These are phyloP conservation scores for Asteroscopus sphinx DNA, from an alignment of 2,888 invertebrate genomes.

Conservation along the genomic window DNA sequence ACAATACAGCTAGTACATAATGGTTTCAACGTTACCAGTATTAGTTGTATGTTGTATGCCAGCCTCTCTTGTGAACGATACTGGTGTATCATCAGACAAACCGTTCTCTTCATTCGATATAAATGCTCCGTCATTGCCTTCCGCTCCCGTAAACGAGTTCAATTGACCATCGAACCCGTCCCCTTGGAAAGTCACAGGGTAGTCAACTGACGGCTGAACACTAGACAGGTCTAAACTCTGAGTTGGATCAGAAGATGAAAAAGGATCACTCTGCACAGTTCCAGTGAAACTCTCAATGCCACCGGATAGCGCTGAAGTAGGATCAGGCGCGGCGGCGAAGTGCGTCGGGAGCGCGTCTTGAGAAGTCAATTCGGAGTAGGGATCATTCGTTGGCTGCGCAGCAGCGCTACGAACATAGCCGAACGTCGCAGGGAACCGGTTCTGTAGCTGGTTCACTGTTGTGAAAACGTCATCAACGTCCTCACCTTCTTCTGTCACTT, in stretches of 20 bases:
- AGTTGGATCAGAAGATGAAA: conserved; percentile 65
- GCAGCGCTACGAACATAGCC: conserved; percentile 74
- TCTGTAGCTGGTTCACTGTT: conserved; percentile 74
- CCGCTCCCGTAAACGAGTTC: conserved; percentile 68
- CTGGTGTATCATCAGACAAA: conserved; percentile 70
- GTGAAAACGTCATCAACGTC: conserved; percentile 79
- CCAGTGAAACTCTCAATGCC: conserved; percentile 68
- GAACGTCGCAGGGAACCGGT: conserved; percentile 76
- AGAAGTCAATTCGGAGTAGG: conserved; percentile 69
- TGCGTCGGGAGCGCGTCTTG: conserved; percentile 68
- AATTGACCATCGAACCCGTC: conserved; percentile 69
- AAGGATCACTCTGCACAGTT: conserved; percentile 64
- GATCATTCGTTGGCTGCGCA: conserved; percentile 66
- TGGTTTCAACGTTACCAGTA: conserved; percentile 77
- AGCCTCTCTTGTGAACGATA: conserved; percentile 78
- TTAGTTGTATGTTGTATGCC: conserved; percentile 79
- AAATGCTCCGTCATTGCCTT: conserved; percentile 62
- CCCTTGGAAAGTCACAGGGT: conserved; percentile 65
- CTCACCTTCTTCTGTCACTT: conserved; percentile 82
- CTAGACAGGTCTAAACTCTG: conserved; percentile 60
- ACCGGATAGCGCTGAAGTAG: conserved; percentile 66
- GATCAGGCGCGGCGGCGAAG: conserved; percentile 70
- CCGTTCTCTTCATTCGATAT: conserved; percentile 63
- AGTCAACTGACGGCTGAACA: conserved; percentile 66
- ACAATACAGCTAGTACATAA: conserved; percentile 72